Conservation (phyloP, 2,797 vertebrate species). For the Harpagifer antarcticus region DNA sequence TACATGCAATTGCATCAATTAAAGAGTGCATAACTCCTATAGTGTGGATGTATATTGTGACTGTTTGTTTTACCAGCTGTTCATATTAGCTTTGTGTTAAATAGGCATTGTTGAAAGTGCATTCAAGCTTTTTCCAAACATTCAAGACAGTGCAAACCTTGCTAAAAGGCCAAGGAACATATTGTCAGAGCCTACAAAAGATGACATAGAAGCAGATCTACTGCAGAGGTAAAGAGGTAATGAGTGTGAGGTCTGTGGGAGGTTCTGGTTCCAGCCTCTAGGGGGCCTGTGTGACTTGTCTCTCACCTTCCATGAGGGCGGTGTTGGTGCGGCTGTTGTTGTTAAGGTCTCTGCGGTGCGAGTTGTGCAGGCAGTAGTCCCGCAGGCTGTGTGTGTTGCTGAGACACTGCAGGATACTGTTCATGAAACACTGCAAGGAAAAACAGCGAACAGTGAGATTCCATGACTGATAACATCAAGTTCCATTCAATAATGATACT, state of each 20-base stretch:
- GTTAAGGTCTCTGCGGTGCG: conserved; percentile 94
- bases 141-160: too few relatives aligned
- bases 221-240: background rate
- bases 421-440: conserved; percentile 95
- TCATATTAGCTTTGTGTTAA: too few relatives aligned
- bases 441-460: conserved; percentile 11
- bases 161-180: background rate
- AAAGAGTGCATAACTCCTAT: too few relatives aligned
- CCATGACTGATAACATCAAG: background rate
- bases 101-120: too few relatives aligned
- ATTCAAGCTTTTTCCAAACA: too few relatives aligned
- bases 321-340: conserved; percentile 93
- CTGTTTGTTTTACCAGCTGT: too few relatives aligned
- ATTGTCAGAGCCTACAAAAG: background rate
- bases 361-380: conserved; percentile 97
- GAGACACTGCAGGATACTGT: conserved; percentile 99
- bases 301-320: conserved; percentile 95
- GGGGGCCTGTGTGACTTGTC: conserved; percentile 6
- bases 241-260: conserved; percentile 1
- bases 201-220: background rate
- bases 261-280: conserved; percentile 29
- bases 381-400: conserved; percentile 96
- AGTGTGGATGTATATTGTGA: too few relatives aligned
- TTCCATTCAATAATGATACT: background rate
- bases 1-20: too few relatives aligned